Percentiles rank a stretch among this genome's conserved stretches.
phyloP scores from a whole-genome alignment of 2,113 vertebrate genomes.

The Thinocorus orbignyianus region DNA sequence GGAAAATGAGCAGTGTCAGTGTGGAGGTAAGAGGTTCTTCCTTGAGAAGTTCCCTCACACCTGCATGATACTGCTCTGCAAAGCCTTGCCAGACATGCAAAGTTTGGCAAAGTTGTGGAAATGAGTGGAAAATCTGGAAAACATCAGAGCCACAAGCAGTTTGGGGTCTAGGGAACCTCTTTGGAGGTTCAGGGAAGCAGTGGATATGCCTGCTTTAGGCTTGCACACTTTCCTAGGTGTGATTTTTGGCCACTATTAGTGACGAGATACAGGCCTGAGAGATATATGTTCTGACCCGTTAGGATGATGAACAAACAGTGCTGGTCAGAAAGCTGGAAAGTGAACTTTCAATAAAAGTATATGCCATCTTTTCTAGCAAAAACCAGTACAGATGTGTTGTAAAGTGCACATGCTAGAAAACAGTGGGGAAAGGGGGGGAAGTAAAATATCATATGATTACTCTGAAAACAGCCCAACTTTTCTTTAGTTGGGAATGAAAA shows the following conservation, averaged over 20 bases:
- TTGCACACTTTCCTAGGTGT: no score
- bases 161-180: background rate
- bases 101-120: background rate
- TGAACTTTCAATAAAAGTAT: background rate
- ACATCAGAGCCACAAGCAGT: accelerated
- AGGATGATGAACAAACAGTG: background rate
- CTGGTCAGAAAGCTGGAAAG: background rate
- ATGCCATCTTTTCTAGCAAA: background rate
- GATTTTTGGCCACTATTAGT: background rate
- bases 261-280: no score
- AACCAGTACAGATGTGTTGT: background rate
- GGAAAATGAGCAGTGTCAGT: background rate
- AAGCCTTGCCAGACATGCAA: background rate
- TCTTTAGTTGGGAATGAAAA: background rate
- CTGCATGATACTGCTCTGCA: background rate
- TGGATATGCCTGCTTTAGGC: accelerated
- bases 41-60: background rate
- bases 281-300: background rate
- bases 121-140: background rate
- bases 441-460: background rate
- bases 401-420: background rate
- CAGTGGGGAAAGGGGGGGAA: accelerated
- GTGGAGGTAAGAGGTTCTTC: background rate
- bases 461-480: background rate
- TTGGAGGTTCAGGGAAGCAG: no score